Conservation (phyloP, 1,140 invertebrate genomes). For the Bombus polaris region DNA sequence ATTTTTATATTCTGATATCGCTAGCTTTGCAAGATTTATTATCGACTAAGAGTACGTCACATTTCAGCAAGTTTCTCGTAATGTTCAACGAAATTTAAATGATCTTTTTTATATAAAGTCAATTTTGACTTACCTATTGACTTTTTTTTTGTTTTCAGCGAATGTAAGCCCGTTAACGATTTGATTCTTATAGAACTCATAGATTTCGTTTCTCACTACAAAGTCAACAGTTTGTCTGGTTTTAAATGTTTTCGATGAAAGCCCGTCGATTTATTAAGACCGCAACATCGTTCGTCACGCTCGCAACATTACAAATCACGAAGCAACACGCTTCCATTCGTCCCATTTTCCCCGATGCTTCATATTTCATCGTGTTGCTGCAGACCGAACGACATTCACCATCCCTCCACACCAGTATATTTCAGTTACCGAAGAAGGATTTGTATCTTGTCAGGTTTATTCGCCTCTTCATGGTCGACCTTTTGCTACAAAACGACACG, state of each 20-base stretch:
- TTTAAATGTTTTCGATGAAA: not conserved
- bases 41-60: not conserved
- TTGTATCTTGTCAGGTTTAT: slow-evolving; percentile 31
- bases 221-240: not conserved
- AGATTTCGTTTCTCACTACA: not conserved
- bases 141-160: not conserved
- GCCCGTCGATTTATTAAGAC: slow-evolving; percentile 24
- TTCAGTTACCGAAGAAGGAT: slow-evolving; percentile 4
- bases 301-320: slow-evolving; percentile 22
- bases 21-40: not conserved
- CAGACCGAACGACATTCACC: not conserved
- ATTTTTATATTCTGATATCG: not conserved
- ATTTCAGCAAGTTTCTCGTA: no score
- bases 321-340: not conserved
- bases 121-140: not conserved
- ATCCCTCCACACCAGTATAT: not conserved
- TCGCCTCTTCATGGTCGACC: not conserved
- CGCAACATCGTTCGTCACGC: not conserved
- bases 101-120: no score
- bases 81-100: no score
- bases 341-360: not conserved
- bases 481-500: not conserved
- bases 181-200: no score
- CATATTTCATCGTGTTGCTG: slow-evolving; percentile 8
- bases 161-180: not conserved